phyloP scores from a whole-genome alignment of 2,888 invertebrate species.

The Pegoplata infirma region DNA sequence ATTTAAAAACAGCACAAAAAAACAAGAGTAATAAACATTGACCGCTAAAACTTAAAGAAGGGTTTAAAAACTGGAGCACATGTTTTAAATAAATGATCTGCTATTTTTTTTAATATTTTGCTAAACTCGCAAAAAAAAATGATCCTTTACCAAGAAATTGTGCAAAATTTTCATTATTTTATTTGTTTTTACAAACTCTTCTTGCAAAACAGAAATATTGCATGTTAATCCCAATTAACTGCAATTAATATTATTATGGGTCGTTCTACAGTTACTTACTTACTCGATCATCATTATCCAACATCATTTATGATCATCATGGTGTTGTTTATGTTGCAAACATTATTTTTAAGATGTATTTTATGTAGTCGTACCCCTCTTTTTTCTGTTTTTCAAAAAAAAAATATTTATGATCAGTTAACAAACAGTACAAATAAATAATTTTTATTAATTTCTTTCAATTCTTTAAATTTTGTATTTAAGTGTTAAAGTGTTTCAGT shows the following conservation, averaged over 20 bases:
- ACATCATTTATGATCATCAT: not conserved
- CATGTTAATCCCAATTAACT: conserved; percentile 67
- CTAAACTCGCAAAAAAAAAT: not conserved
- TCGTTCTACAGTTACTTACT: conserved; percentile 34
- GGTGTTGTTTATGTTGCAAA: conserved; percentile 3
- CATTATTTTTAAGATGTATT: not conserved
- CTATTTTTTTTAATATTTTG: not conserved
- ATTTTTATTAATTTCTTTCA: conserved; percentile 50
- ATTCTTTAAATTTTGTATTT: conserved; percentile 29
- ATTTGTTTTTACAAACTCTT: not conserved
- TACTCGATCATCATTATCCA: not conserved
- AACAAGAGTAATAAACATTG: conserved; percentile 6
- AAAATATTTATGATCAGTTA: conserved; percentile 35
- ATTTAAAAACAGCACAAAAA: not conserved
- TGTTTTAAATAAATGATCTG: not conserved
- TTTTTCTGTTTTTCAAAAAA: not conserved
- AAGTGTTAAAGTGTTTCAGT: conserved; percentile 31
- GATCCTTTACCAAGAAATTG: not conserved
- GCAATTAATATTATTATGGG: conserved; percentile 64
- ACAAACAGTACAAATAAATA: conserved; percentile 17
- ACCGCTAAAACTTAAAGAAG: conserved; percentile 13
- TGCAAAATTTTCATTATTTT: not conserved
- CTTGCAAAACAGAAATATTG: conserved; percentile 26
- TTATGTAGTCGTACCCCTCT: conserved; percentile 6
- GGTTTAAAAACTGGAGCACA: conserved; percentile 15